phyloP scores from a whole-genome alignment of 2,113 vertebrate species.

The Onychorhynchus coronatus region DNA sequence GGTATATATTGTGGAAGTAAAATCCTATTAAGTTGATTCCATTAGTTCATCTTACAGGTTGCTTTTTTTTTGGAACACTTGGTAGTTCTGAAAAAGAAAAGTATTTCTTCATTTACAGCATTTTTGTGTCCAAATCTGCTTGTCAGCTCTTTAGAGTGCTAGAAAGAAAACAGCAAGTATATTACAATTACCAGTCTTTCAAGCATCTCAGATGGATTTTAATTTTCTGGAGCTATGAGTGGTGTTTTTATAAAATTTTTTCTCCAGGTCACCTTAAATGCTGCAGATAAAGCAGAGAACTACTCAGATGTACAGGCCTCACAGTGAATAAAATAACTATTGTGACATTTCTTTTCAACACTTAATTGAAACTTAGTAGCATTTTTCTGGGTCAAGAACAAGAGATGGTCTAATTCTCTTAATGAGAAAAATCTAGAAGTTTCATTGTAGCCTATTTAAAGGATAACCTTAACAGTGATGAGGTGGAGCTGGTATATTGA shows the following conservation, averaged over 20 bases:
- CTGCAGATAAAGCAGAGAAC: neutral
- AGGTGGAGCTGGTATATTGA: neutral
- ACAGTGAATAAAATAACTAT: neutral
- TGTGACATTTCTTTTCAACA: neutral
- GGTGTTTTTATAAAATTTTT: neutral
- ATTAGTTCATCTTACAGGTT: neutral
- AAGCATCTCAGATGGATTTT: neutral
- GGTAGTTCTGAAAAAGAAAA: neutral
- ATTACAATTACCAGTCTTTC: neutral
- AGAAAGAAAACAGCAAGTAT: neutral
- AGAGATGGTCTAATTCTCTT: neutral
- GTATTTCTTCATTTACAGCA: neutral
- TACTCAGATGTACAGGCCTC: neutral
- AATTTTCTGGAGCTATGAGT: neutral
- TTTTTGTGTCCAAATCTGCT: neutral
- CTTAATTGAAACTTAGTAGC: no score
- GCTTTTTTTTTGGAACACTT: neutral
- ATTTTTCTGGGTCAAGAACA: neutral
- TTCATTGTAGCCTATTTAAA: neutral
- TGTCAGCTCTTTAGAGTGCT: neutral
- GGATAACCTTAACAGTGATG: neutral
- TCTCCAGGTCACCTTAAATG: neutral
- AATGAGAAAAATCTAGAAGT: neutral
- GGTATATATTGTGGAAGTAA: neutral
- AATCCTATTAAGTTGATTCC: neutral